Conservation (phyloP, 2,888 invertebrate species). For the Caenorhabditis becei region DNA sequence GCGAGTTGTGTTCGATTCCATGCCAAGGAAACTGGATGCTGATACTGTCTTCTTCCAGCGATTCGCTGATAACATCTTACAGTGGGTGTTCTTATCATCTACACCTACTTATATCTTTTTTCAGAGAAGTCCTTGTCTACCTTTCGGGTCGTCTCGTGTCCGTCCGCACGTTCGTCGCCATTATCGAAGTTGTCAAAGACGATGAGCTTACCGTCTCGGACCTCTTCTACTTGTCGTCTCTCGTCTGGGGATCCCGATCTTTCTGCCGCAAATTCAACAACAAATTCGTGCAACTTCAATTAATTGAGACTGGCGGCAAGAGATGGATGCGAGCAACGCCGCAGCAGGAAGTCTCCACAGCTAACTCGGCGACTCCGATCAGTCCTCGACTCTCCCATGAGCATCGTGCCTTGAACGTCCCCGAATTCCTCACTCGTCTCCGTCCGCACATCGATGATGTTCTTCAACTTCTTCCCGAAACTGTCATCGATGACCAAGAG, state of each 20-base stretch:
- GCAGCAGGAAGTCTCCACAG: not conserved
- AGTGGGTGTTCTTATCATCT: too few species aligned
- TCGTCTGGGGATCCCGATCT: slow-evolving; percentile 22
- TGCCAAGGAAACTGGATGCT: too few species aligned
- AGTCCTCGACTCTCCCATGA: not conserved
- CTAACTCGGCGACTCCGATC: not conserved
- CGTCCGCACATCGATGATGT: slow-evolving; percentile 34
- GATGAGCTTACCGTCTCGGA: slow-evolving; percentile 3
- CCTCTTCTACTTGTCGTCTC: slow-evolving; percentile 27
- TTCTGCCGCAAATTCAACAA: slow-evolving; percentile 19
- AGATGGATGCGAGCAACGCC: slow-evolving; percentile 17
- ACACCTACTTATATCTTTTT: slow-evolving; percentile 1
- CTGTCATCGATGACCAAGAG: slow-evolving; percentile 22
- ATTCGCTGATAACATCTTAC: slow-evolving; percentile 13
- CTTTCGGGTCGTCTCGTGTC: slow-evolving; percentile 11
- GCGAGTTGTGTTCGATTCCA: too few species aligned
- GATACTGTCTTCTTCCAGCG: slow-evolving; percentile 20
- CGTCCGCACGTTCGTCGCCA: slow-evolving; percentile 23
- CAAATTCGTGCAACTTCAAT: slow-evolving; percentile 11
- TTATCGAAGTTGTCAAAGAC: slow-evolving; percentile 8
- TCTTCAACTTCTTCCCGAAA: slow-evolving; percentile 25
- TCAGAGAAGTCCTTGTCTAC: slow-evolving; percentile 16
- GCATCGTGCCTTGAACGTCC: not conserved
- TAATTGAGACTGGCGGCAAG: slow-evolving; percentile 23
- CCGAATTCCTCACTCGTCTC: slow-evolving; percentile 12